Percentiles rank a stretch among this genome's conserved stretches.
phyloP scores from a whole-genome alignment of 2,113 vertebrate species.

The Microcebus jonahi region DNA sequence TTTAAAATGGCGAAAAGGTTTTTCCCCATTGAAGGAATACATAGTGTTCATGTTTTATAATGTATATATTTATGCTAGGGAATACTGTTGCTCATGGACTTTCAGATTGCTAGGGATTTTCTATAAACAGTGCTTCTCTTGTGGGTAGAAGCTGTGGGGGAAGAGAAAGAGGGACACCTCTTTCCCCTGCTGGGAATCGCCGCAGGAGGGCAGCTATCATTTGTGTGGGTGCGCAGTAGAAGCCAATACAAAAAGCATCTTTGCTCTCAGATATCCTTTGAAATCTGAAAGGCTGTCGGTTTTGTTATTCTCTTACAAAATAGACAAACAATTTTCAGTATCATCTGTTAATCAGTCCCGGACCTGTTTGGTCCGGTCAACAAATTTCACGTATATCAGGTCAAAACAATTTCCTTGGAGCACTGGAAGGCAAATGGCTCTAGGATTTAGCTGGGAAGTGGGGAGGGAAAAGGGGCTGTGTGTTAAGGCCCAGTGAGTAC shows the following conservation, averaged over 20 bases:
- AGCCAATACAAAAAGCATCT: neutral
- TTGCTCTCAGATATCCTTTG: slow-evolving; percentile 20
- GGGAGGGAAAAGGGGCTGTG: too few species aligned
- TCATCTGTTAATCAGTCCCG: slow-evolving; percentile 49
- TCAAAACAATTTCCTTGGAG: neutral
- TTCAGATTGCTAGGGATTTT: neutral
- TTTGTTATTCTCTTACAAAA: neutral
- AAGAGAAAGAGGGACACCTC: neutral
- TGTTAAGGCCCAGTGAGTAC: neutral
- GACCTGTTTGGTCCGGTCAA: neutral
- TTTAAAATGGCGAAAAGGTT: neutral
- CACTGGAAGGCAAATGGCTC: neutral
- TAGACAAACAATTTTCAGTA: neutral
- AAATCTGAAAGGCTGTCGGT: slow-evolving; percentile 22
- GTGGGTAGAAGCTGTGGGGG: neutral
- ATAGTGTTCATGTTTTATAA: neutral
- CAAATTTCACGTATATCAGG: neutral
- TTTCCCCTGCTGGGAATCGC: neutral
- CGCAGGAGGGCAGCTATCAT: neutral
- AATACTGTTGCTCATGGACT: neutral
- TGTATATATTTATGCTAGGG: fast-evolving
- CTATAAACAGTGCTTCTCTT: neutral
- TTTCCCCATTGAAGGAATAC: too few species aligned
- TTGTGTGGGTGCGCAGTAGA: neutral
- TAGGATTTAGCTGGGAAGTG: neutral